These are phyloP conservation scores for Aporophyla nigra DNA, from an alignment of 2,888 invertebrate genomes.

Conservation along the genomic window DNA sequence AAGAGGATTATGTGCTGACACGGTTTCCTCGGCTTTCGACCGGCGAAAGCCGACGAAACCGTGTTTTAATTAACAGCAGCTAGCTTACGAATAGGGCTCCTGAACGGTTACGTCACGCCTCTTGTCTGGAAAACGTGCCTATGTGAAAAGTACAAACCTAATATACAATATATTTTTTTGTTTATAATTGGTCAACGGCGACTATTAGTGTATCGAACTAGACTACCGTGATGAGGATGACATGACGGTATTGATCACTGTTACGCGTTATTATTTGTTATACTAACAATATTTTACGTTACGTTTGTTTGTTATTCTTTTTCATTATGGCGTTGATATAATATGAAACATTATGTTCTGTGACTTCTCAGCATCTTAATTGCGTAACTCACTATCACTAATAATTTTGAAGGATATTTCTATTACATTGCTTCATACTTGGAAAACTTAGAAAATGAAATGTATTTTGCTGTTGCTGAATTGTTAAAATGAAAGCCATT, in stretches of 20 bases:
- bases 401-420: no score
- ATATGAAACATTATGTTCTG: neutral
- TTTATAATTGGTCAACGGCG: slow-evolving; percentile 7
- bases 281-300: neutral
- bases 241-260: neutral
- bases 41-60: slow-evolving; percentile 13
- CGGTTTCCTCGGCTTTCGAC: neutral
- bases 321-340: neutral
- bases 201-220: neutral
- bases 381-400: no score
- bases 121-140: slow-evolving; percentile 38
- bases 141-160: neutral
- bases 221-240: neutral
- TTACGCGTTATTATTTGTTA: slow-evolving; percentile 15
- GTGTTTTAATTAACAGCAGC: slow-evolving; percentile 53
- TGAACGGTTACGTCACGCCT: slow-evolving; percentile 48
- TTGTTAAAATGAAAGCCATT: no score
- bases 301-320: slow-evolving; percentile 10
- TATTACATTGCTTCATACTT: no score
- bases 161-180: neutral
- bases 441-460: no score
- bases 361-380: no score
- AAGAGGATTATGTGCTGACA: slow-evolving; percentile 45
- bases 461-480: no score
- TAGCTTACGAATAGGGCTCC: slow-evolving; percentile 14